phyloP scores from a whole-genome alignment of 2,113 vertebrate species.

The Ellobius talpinus region DNA sequence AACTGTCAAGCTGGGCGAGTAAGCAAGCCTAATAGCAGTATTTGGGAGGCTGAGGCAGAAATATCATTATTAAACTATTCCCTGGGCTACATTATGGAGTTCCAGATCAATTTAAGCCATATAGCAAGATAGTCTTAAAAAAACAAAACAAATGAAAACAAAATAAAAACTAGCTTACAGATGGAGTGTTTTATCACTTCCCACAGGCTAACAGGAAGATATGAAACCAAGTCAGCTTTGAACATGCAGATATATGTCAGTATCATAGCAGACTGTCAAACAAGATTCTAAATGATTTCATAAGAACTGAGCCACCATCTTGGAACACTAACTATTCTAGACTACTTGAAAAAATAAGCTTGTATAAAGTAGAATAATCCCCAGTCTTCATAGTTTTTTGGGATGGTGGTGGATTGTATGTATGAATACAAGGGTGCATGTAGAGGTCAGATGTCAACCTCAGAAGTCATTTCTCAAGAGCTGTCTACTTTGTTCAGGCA shows the following conservation, averaged over 20 bases:
- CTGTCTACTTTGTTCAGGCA: background rate
- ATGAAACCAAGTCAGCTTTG: background rate
- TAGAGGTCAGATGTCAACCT: background rate
- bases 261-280: background rate
- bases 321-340: background rate
- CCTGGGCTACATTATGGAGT: background rate
- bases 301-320: background rate
- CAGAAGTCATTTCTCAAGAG: background rate
- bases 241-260: background rate
- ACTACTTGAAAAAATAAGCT: background rate
- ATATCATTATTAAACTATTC: background rate
- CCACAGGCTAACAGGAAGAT: background rate
- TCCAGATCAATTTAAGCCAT: background rate
- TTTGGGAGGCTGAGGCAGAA: background rate
- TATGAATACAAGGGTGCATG: background rate
- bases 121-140: background rate
- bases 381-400: background rate
- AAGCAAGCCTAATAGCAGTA: background rate
- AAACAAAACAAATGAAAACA: background rate
- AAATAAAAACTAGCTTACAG: background rate
- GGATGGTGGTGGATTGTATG: background rate
- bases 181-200: background rate
- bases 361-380: background rate
- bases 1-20: background rate
- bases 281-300: background rate